Percentiles rank a stretch among this genome's conserved stretches.
Evolutionary conservation across 2,113 vertebrate species (phyloP).

Genomic region (Thryonomys swinderianus): DNA sequence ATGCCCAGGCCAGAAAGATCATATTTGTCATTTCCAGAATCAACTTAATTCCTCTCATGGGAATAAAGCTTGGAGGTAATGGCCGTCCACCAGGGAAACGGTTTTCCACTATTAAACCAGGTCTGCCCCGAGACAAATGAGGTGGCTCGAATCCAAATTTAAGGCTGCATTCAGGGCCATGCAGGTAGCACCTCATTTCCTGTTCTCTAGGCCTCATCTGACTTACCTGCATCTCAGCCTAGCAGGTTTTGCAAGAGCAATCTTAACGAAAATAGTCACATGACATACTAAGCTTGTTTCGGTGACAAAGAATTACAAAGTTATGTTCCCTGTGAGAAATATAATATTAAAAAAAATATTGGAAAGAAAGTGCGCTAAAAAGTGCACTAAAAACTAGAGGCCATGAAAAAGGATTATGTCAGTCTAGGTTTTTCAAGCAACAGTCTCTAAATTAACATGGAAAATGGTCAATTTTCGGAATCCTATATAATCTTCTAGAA

Average conservation of each 20-base stretch:
- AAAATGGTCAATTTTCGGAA: background rate
- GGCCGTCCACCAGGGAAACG: background rate
- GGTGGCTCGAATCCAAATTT: background rate
- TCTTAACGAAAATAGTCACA: background rate
- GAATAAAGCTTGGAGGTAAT: background rate
- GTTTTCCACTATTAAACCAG: background rate
- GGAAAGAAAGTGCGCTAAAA: too few relatives aligned
- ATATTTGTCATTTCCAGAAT: background rate
- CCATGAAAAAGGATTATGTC: background rate
- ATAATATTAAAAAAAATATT: background rate
- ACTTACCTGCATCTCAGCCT: background rate
- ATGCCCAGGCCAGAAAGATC: background rate
- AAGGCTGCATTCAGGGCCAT: background rate
- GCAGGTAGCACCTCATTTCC: background rate
- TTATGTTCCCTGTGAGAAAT: background rate
- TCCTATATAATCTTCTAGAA: background rate
- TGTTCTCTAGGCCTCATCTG: background rate
- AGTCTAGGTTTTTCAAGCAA: background rate
- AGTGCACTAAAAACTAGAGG: background rate
- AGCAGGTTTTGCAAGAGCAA: background rate
- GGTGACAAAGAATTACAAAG: background rate
- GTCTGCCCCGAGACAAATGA: background rate
- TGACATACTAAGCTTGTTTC: background rate
- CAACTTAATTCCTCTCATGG: background rate
- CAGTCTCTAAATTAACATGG: background rate